These are phyloP conservation scores for Xanthia togata DNA, from an alignment of 2,888 invertebrate species.

Conservation along the genomic window DNA sequence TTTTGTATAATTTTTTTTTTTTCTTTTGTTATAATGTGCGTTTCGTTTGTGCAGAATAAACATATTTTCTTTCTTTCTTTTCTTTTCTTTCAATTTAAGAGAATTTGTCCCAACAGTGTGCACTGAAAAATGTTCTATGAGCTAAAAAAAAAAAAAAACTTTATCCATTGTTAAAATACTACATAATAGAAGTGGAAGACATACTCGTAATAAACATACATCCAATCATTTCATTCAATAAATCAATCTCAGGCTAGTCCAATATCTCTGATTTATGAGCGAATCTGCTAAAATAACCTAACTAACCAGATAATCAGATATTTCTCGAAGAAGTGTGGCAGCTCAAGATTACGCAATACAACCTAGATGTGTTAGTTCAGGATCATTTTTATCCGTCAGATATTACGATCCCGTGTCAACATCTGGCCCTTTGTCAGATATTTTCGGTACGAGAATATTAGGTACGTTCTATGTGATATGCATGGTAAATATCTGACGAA, in stretches of 20 bases:
- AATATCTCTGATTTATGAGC: constrained; percentile 44
- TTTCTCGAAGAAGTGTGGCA: constrained; percentile 20
- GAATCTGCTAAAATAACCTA: constrained; percentile 2
- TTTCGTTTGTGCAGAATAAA: no score
- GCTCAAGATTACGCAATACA: constrained; percentile 23
- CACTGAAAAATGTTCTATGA: no score
- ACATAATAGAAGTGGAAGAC: no score
- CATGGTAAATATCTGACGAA: constrained; percentile 21
- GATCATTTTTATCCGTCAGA: constrained; percentile 58
- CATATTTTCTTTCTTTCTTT: no score
- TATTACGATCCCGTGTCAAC: constrained; percentile 59
- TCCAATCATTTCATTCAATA: constrained; percentile 20
- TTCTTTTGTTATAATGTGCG: no score
- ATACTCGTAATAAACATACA: neutral
- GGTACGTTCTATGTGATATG: constrained; percentile 3
- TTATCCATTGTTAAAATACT: no score
- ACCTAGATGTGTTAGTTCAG: constrained; percentile 52
- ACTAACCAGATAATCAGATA: constrained; percentile 20
- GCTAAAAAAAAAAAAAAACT: no score
- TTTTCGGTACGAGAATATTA: constrained; percentile 42
- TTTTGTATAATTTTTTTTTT: no score
- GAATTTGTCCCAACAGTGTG: no score
- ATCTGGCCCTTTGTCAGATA: constrained; percentile 53
- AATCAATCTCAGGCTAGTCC: constrained; percentile 8
- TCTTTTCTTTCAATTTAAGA: no score